phyloP scores from a whole-genome alignment of 23 tunicate genomes.

The Styela plicata region DNA sequence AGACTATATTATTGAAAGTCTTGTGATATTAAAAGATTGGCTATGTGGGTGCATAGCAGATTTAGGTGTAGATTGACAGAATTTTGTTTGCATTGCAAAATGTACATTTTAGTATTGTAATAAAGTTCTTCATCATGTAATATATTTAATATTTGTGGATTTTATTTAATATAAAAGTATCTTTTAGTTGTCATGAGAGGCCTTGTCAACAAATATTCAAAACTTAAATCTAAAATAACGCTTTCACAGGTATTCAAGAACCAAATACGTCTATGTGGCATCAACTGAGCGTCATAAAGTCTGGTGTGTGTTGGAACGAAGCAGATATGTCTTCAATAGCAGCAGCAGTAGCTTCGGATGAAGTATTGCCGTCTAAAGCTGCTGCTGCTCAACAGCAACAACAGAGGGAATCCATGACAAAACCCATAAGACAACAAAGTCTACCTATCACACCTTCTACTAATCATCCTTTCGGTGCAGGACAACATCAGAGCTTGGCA shows the following conservation, averaged over 20 bases:
- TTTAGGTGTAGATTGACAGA: too few species aligned
- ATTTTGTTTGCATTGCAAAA: too few species aligned
- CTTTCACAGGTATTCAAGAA: not conserved
- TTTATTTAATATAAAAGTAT: too few species aligned
- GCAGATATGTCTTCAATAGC: slow-evolving; percentile 17
- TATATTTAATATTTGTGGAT: too few species aligned
- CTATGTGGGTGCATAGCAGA: too few species aligned
- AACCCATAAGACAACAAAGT: slow-evolving; percentile 59
- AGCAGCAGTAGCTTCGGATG: slow-evolving; percentile 67
- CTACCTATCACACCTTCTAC: slow-evolving; percentile 31
- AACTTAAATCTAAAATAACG: too few species aligned
- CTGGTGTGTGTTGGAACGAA: not conserved
- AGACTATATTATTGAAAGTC: too few species aligned
- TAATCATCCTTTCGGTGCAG: slow-evolving; percentile 24
- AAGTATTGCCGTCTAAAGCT: slow-evolving; percentile 41
- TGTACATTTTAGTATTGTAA: too few species aligned
- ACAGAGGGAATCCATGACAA: slow-evolving; percentile 9
- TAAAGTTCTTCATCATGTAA: too few species aligned
- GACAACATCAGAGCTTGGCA: slow-evolving; percentile 50
- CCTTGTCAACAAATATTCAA: too few species aligned
- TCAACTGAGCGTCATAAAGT: not conserved
- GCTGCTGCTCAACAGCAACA: slow-evolving; percentile 38
- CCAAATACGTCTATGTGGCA: slow-evolving; percentile 15
- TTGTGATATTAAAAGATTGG: too few species aligned
- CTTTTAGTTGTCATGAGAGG: too few species aligned